Percentiles rank a stretch among this genome's conserved stretches.
These are phyloP conservation scores for Drosophila rufa DNA, from an alignment of 1,140 invertebrate genomes.

Conservation along the genomic window DNA sequence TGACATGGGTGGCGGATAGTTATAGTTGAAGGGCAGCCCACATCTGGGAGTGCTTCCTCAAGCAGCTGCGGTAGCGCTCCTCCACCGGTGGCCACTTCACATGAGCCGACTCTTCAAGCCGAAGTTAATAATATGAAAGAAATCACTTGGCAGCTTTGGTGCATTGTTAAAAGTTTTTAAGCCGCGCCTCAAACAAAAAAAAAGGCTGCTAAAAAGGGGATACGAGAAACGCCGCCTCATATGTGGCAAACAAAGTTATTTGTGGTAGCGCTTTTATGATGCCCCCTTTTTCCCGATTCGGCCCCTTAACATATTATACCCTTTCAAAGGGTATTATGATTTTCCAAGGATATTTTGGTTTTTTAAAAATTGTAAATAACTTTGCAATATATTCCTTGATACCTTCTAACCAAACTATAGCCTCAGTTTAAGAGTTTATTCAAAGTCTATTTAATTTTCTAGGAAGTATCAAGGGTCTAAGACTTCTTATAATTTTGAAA, in stretches of 20 bases:
- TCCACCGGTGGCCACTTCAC: slow-evolving; percentile 60
- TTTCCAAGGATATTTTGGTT: background rate
- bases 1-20: slow-evolving; percentile 1
- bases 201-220: slow-evolving; percentile 2
- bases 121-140: slow-evolving; percentile 84
- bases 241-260: slow-evolving; percentile 81
- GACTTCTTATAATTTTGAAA: too few relatives aligned
- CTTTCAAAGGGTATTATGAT: background rate
- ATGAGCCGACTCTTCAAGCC: slow-evolving; percentile 59
- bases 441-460: too few relatives aligned
- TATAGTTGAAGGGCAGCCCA: background rate
- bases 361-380: background rate
- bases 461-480: too few relatives aligned
- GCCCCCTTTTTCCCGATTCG: slow-evolving; percentile 12
- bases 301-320: background rate
- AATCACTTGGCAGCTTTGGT: slow-evolving; percentile 83
- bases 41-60: slow-evolving; percentile 9
- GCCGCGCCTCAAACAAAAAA: slow-evolving; percentile 76
- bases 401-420: background rate
- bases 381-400: background rate
- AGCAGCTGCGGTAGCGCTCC: slow-evolving; percentile 20
- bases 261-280: slow-evolving; percentile 79
- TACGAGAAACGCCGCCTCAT: slow-evolving; percentile 40
- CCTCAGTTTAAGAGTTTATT: background rate
- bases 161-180: slow-evolving; percentile 84